Evolutionary conservation across 1,140 invertebrate species (phyloP), one percentile per base, ranked within the genome.

Genomic region (Cecropterus lyciades): DNA sequence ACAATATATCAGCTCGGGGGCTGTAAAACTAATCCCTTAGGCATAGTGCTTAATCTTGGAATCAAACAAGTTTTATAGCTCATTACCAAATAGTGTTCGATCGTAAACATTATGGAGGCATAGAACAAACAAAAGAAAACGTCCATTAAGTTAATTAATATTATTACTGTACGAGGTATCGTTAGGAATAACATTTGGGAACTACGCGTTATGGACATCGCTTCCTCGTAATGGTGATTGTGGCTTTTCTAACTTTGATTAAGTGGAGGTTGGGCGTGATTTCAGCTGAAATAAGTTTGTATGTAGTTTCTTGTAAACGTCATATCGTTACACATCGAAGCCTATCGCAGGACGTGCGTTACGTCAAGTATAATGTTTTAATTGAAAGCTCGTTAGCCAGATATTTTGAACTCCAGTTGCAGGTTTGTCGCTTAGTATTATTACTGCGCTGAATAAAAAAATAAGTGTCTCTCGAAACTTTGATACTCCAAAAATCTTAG

Each of bases 131-230:
- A 57, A 57, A 37, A 45, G 40, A 57, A 27, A 27, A 57, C 40
- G 51, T 57, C 55, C 55, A 57, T 57, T 57, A 57, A 57, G n/a
- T 57, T 57, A 57, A 57, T 57, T 57, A 57, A 57, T 57, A 57
- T 42, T 57, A 45, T 57, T 57, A 45, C 37, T 57, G 20, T 57
- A 43, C 17, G 40, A 43, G 56, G 42, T 33, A 42, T 30, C 17
- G 14, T 46, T 46, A 45, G 55, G 4, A 59, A 46, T 57, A 59
- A 27, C 17, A 16, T 59, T 59, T 45, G 42, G 56, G 14, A 59
- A 55, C 51, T 53, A 45, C 42, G 42, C 42, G 56, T 59, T 59
- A 59, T 59, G 56, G 43, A 46, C 56, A 45, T 46, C 42, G 56
- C 42, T 46, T 27, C 17, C 14, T 30, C 40, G 56, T 59, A 59